phyloP scores from a whole-genome alignment of 2,888 invertebrate species.

The Lymantria monacha region DNA sequence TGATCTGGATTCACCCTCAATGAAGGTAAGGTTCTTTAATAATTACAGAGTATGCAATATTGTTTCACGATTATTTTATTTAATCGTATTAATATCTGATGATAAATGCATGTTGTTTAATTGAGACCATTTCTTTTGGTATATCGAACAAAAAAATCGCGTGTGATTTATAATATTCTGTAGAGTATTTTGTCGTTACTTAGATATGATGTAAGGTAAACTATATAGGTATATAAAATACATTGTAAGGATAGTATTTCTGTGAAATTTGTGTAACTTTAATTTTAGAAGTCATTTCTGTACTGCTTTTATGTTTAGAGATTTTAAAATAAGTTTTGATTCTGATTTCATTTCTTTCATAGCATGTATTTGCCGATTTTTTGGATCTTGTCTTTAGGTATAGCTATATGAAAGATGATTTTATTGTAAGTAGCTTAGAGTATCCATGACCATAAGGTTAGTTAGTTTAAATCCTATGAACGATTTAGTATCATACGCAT shows the following conservation, averaged over 20 bases:
- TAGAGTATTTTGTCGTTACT: slow-evolving; percentile 16
- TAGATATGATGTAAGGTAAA: slow-evolving; percentile 10
- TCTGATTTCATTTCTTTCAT: slow-evolving; percentile 14
- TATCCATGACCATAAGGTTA: slow-evolving; percentile 27
- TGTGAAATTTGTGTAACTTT: neutral
- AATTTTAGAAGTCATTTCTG: neutral
- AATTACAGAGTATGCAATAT: slow-evolving; percentile 3
- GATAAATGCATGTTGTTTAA: slow-evolving; percentile 37
- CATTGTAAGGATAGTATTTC: neutral
- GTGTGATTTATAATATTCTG: neutral
- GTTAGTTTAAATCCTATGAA: slow-evolving; percentile 27
- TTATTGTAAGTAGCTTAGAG: slow-evolving; percentile 33
- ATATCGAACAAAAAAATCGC: neutral
- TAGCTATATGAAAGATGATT: slow-evolving; percentile 9
- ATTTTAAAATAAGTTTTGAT: slow-evolving; percentile 5
- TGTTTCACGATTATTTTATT: slow-evolving; percentile 8
- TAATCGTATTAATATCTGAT: slow-evolving; percentile 22
- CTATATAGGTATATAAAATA: neutral
- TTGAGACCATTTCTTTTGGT: slow-evolving; percentile 18
- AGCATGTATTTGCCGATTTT: slow-evolving; percentile 38
- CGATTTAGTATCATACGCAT: slow-evolving; percentile 46
- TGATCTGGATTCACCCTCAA: slow-evolving; percentile 92
- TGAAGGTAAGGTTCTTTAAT: slow-evolving; percentile 84
- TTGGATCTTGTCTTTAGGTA: slow-evolving; percentile 23
- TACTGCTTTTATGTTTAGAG: slow-evolving; percentile 19